Evolutionary conservation across 2,888 invertebrate species (phyloP), one percentile per base, ranked within the genome.

Genomic region (Selenia dentaria): DNA sequence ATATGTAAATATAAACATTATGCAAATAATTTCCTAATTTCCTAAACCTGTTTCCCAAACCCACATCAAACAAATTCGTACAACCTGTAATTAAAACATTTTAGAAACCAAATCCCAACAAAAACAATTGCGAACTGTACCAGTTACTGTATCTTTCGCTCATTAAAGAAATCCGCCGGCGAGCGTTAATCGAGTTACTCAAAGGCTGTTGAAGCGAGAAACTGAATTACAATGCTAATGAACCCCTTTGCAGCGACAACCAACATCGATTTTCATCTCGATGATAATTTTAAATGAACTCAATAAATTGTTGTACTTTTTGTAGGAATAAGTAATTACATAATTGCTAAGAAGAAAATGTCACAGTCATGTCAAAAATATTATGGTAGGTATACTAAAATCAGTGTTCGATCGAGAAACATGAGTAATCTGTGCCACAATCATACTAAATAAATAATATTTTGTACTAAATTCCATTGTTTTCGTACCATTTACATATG

Each of bases 211-310:
- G 65, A 64, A 65, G 66, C 58, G 62, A 67, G 62, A 67, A 72
- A 67, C 58, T 59, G 65, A 71, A 74, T 82, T 75, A 77, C 72
- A 74, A 78, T 79, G 64, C 70, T 79, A 82, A 83, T 79, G 70
- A 69, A 70, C 59, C 68, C 22, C 62, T 63, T 66, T 54, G 57
- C 64, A 60, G 49, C 59, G 58, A 38, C 54, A 53, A 52, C 54
- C 55, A 14, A 67, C 60, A 62, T 65, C 54, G 62, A 71, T 75
- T 73, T 63, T 62, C 67, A 63, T 59, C 62, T 57, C 53, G 58
- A 62, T 69, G 62, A 68, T 71, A 66, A 73, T 70, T 63, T 50
- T 46, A 34, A 58, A 53, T 53, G 32, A 46, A 53, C 18, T 36
- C 18, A 26, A 36, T 39, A 14, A 14, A 3, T 3, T 9, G 24